Evolutionary conservation across 1,140 invertebrate species (phyloP).

Genomic region (Heliconius hermathena): DNA sequence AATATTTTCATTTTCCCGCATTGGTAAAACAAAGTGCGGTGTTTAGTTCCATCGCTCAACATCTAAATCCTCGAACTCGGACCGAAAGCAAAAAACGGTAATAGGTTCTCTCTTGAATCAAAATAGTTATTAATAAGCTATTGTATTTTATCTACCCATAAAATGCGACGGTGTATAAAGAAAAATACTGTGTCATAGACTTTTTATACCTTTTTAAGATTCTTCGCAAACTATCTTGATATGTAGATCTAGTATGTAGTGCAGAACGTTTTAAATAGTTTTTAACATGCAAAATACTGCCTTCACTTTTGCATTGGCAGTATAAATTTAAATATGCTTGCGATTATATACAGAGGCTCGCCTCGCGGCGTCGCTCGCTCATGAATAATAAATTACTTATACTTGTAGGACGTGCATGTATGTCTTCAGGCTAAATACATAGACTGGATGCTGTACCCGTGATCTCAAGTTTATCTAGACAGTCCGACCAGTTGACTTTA

Average conservation of each 20-base stretch:
- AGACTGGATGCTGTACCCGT: neutral
- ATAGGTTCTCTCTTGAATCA: too few relatives aligned
- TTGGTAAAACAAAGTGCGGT: too few relatives aligned
- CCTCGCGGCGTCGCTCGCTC: neutral
- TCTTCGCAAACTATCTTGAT: neutral
- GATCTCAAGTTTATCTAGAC: neutral
- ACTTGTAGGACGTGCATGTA: neutral
- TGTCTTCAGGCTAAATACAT: neutral
- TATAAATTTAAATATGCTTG: neutral
- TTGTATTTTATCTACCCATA: too few relatives aligned
- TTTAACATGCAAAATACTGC: conserved; percentile 7
- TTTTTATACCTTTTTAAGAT: neutral
- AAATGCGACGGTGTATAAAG: neutral
- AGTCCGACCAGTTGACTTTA: neutral
- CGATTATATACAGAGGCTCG: neutral
- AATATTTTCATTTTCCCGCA: too few relatives aligned
- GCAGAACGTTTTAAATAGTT: neutral
- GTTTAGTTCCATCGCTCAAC: too few relatives aligned
- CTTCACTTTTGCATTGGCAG: neutral
- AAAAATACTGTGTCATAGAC: neutral
- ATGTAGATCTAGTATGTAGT: conserved; percentile 4
- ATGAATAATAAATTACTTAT: neutral
- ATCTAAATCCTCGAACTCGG: too few relatives aligned
- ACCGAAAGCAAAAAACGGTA: too few relatives aligned
- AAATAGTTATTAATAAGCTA: too few relatives aligned